Conservation (phyloP, 2,888 invertebrate genomes). For the Caenorhabditis parvicauda region DNA sequence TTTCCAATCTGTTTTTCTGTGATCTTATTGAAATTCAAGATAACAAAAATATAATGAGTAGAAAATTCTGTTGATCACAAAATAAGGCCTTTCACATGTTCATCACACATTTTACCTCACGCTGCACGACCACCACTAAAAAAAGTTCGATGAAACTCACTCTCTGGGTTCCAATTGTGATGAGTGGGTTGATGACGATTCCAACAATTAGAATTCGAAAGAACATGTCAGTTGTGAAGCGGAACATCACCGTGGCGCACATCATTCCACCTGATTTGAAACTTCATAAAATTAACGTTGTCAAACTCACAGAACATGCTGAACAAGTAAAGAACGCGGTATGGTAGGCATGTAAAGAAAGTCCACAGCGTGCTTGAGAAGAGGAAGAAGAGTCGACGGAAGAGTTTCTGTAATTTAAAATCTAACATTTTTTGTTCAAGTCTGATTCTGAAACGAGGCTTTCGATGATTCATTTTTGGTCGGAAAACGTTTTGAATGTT, state of each 20-base stretch:
- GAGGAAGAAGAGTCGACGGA: constrained; percentile 59
- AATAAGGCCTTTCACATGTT: too few species aligned
- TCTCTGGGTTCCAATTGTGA: constrained; percentile 57
- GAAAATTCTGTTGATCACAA: too few species aligned
- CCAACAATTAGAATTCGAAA: constrained; percentile 55
- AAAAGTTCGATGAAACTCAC: constrained; percentile 36
- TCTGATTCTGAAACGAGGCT: too few species aligned
- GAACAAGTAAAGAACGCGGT: constrained; percentile 52
- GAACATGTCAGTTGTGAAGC: constrained; percentile 30
- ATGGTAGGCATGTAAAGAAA: constrained; percentile 59
- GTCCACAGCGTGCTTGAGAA: constrained; percentile 62
- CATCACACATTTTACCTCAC: too few species aligned
- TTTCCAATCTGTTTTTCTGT: too few species aligned
- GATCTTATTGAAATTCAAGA: too few species aligned
- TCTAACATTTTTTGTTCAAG: too few species aligned
- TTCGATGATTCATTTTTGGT: too few species aligned
- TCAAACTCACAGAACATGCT: constrained; percentile 25
- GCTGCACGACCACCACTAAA: neutral
- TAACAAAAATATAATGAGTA: too few species aligned
- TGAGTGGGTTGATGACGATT: constrained; percentile 59
- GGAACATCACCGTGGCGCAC: constrained; percentile 6
- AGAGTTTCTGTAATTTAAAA: constrained; percentile 48
- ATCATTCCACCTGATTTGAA: constrained; percentile 11
- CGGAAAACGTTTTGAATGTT: too few species aligned
- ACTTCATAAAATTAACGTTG: neutral